These are phyloP conservation scores for Cladopsammia gracilis DNA, from an alignment of 64 coral and sea anemone species.

Conservation along the genomic window DNA sequence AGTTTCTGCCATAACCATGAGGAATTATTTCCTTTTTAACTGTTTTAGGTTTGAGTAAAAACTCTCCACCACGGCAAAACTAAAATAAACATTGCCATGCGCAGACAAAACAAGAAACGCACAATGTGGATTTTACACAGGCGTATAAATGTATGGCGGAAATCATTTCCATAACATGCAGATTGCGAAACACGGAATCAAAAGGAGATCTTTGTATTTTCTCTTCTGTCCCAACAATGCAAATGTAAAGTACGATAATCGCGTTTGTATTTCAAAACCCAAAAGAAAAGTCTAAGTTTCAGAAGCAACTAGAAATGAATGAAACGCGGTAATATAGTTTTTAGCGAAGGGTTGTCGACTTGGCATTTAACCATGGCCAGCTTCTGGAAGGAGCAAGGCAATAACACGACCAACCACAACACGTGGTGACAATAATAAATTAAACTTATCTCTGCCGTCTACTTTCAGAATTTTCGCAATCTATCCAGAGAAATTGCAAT, in stretches of 20 bases:
- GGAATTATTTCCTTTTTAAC: not conserved
- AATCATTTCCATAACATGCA: conserved; percentile 33
- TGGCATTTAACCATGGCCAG: not conserved
- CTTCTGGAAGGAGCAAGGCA: not conserved
- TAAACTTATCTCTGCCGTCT: not conserved
- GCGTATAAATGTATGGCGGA: not conserved
- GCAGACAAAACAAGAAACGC: conserved; percentile 31
- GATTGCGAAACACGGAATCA: conserved; percentile 51
- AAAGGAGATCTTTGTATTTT: not conserved
- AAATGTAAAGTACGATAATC: not conserved
- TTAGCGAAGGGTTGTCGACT: not conserved
- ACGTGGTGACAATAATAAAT: conserved; percentile 17
- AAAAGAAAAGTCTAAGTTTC: not conserved
- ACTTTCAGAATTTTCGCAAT: not conserved
- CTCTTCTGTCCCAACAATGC: not conserved
- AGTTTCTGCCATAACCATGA: not conserved
- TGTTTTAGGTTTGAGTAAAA: not conserved
- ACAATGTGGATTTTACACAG: not conserved
- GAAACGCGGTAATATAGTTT: not conserved
- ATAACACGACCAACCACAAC: not conserved
- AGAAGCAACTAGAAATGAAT: not conserved
- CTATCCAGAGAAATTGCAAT: not conserved
- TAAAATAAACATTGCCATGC: conserved; percentile 42
- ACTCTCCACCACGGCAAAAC: not conserved
- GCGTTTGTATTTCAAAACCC: not conserved